These are phyloP conservation scores for Strigops habroptila DNA, from an alignment of 2,113 vertebrate genomes.

Conservation along the genomic window DNA sequence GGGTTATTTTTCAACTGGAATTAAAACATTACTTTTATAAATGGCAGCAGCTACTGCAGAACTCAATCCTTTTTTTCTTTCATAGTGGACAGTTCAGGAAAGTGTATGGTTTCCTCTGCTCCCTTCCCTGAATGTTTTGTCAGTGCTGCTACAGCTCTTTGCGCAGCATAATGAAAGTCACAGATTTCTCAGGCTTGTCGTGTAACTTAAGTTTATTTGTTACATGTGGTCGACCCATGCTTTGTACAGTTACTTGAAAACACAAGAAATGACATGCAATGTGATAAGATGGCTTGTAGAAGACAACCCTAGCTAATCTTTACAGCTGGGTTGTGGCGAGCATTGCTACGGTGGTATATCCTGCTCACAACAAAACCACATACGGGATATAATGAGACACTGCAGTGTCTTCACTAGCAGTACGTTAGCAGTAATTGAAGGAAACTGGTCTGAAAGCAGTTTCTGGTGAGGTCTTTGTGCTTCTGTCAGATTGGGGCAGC, in stretches of 20 bases:
- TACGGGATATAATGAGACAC: background rate
- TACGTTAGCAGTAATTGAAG: background rate
- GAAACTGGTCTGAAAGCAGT: background rate
- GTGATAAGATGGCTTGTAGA: background rate
- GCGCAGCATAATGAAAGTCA: background rate
- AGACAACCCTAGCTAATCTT: background rate
- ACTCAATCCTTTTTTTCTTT: background rate
- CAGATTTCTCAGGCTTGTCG: background rate
- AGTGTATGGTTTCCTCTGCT: background rate
- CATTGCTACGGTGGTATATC: background rate
- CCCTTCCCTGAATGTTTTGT: background rate
- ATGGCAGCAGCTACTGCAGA: background rate
- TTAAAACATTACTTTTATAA: background rate
- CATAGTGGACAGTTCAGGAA: background rate
- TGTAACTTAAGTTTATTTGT: background rate
- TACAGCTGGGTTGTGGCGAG: background rate
- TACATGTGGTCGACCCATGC: rapidly evolving
- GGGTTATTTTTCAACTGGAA: background rate
- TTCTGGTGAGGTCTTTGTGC: background rate
- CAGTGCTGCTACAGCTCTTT: background rate
- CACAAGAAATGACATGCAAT: background rate
- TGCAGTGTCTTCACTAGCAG: background rate
- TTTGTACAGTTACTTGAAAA: background rate
- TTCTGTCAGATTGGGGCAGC: background rate
- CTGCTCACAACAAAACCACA: background rate